Evolutionary conservation across 1,140 invertebrate species (phyloP).

Genomic region (Bemisia tabaci): DNA sequence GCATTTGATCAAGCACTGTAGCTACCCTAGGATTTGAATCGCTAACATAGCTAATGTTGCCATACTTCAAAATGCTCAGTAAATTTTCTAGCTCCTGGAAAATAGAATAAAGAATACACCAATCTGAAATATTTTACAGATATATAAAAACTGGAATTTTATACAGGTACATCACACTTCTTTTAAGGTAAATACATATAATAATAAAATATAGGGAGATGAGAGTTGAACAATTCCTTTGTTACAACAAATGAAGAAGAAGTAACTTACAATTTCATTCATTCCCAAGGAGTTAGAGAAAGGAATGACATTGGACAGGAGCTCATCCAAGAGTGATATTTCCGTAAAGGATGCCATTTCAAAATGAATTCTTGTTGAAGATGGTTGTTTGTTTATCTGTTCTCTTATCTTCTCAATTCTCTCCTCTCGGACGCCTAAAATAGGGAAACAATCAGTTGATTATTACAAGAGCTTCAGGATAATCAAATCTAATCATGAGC

Average conservation of each 20-base stretch:
- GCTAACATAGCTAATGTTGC: constrained; percentile 57
- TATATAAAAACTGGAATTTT: constrained; percentile 1
- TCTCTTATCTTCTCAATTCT: constrained; percentile 50
- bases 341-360: constrained; percentile 81
- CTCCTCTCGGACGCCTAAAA: constrained; percentile 43
- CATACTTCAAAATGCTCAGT: constrained; percentile 48
- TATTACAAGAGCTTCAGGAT: no score
- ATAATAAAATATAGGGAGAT: no score
- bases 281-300: constrained; percentile 75
- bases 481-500: no score
- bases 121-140: not conserved
- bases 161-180: not conserved
- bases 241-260: no score
- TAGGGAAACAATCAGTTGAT: no score
- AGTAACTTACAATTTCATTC: constrained; percentile 56
- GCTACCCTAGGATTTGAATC: constrained; percentile 69
- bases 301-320: constrained; percentile 53
- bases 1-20: constrained; percentile 68
- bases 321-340: constrained; percentile 45
- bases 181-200: no score
- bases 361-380: constrained; percentile 58
- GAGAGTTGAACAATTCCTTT: no score
- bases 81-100: constrained; percentile 60
- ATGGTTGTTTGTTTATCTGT: constrained; percentile 46
- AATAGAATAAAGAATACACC: constrained; percentile 10